Evolutionary conservation across 2,113 vertebrate species (phyloP), one percentile per base, ranked within the genome.

Genomic region (Lamprotornis superbus): DNA sequence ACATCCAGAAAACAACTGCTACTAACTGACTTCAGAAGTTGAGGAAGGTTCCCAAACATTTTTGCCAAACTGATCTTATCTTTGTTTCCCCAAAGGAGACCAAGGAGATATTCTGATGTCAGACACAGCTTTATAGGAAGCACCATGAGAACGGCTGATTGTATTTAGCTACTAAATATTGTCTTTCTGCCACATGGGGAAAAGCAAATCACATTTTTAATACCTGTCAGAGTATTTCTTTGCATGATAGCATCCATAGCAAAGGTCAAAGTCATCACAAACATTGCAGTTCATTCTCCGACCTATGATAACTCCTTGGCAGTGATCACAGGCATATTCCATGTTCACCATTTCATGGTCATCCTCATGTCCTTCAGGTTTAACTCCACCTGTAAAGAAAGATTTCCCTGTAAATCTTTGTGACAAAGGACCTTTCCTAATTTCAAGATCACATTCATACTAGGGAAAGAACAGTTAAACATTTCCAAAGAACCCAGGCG

Each of bases 291-390:
- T 99, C 97, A 99, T 99, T 70, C 99, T 98, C 87, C 99, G 99
- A 95, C 99, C 99, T 28, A 99, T 99, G 80, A 99, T 99, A 84
- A 99, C 98, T n/a, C 99, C 99, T 92, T 99, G 99, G 93, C 99
- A 99, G 91, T 99, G 99, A 96, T 99, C 98, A 79, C 99, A 99
- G 49, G 98, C 98, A 15, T 99, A 99, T 50, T 99, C 99, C 99
- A 99, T 99, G 97, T 99, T 99, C 67, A 99, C 99, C 99, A 99
- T 99, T 96, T 99, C 99, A 33, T 99, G 99, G 91, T 99, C 98
- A 60, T 99, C 99, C 94, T 99, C 99, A 0, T 99, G 99, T 25
- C 99, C 99, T 95, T 99, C 99, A 0, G 99, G 99, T 89, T 99
- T 99, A 79, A 99, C 99, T 23, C 99, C 99, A 94, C 99, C 99